These are phyloP conservation scores for Chelidonichthys spinosus DNA, from an alignment of 2,797 vertebrate species.

Conservation along the genomic window DNA sequence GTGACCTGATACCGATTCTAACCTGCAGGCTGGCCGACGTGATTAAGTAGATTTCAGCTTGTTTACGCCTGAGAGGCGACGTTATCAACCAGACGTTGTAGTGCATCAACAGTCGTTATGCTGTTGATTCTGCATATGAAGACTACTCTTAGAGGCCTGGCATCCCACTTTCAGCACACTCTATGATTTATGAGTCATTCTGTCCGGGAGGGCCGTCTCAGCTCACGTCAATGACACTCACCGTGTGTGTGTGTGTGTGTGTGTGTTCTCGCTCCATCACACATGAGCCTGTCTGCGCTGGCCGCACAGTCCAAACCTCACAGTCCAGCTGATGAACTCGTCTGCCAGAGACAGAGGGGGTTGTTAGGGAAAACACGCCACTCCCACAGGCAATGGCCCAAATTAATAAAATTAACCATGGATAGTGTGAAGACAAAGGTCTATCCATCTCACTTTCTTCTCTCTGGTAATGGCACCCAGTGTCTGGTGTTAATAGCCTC, in stretches of 20 bases:
- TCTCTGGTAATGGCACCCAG: slow-evolving; percentile 61
- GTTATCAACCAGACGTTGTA: slow-evolving; percentile 21
- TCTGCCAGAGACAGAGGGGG: slow-evolving; percentile 23
- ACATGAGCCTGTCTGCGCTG: background rate
- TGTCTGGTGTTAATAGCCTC: slow-evolving; percentile 69
- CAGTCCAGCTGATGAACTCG: slow-evolving; percentile 33
- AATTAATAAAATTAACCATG: slow-evolving; percentile 68
- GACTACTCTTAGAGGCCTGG: slow-evolving; percentile 55
- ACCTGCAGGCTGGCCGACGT: slow-evolving; percentile 19
- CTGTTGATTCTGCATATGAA: slow-evolving; percentile 56
- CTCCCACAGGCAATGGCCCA: slow-evolving; percentile 67
- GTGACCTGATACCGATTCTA: slow-evolving; percentile 9
- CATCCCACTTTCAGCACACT: slow-evolving; percentile 41
- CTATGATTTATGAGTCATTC: slow-evolving; percentile 75
- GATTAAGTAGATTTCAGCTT: slow-evolving; percentile 28
- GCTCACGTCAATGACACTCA: slow-evolving; percentile 44
- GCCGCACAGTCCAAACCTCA: slow-evolving; percentile 40
- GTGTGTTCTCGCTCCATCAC: slow-evolving; percentile 44
- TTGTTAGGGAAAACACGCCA: slow-evolving; percentile 65
- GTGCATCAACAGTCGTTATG: slow-evolving; percentile 39
- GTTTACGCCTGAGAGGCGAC: slow-evolving; percentile 43
- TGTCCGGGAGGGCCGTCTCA: slow-evolving; percentile 34
- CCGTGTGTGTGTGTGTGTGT: slow-evolving; percentile 39
- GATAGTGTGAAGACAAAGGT: slow-evolving; percentile 50
- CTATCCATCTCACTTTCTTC: slow-evolving; percentile 72